Conservation (phyloP, 2,888 invertebrate species). For the Ceramica pisi region DNA sequence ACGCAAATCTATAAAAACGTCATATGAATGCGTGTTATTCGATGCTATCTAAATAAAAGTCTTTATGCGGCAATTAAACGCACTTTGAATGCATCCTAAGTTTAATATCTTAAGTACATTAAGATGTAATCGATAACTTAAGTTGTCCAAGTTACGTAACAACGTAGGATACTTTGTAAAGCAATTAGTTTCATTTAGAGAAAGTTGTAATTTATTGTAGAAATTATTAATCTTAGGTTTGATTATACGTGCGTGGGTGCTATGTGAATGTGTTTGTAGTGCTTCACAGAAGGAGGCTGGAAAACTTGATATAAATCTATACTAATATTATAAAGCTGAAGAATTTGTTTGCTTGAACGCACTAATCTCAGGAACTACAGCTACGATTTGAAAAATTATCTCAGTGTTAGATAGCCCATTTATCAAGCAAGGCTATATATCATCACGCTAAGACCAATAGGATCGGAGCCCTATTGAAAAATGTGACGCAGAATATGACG, state of each 20-base stretch:
- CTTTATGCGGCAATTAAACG: conserved; percentile 23
- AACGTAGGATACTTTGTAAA: conserved; percentile 46
- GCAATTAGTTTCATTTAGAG: conserved; percentile 60
- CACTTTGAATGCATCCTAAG: conserved; percentile 6
- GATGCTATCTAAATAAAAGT: conserved; percentile 1
- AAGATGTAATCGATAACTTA: conserved; percentile 45
- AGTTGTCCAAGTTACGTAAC: conserved; percentile 53
- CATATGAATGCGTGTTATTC: neutral
- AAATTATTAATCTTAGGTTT: conserved; percentile 54
- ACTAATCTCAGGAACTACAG: too few relatives aligned
- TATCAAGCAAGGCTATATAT: too few relatives aligned
- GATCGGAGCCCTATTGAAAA: too few relatives aligned
- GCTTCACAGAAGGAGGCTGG: neutral
- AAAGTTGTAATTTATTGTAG: conserved; percentile 64
- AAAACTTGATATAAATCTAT: neutral
- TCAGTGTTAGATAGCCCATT: too few relatives aligned
- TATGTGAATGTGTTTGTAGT: conserved; percentile 27
- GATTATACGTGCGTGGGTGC: conserved; percentile 39
- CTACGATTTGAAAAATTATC: too few relatives aligned
- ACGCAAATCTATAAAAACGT: conserved; percentile 7
- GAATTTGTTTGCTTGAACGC: too few relatives aligned
- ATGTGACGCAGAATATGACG: too few relatives aligned
- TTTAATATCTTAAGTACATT: conserved; percentile 23
- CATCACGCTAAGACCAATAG: too few relatives aligned
- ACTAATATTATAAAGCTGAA: too few relatives aligned